phyloP scores from a whole-genome alignment of 2,113 vertebrate genomes.

The Conger conger region DNA sequence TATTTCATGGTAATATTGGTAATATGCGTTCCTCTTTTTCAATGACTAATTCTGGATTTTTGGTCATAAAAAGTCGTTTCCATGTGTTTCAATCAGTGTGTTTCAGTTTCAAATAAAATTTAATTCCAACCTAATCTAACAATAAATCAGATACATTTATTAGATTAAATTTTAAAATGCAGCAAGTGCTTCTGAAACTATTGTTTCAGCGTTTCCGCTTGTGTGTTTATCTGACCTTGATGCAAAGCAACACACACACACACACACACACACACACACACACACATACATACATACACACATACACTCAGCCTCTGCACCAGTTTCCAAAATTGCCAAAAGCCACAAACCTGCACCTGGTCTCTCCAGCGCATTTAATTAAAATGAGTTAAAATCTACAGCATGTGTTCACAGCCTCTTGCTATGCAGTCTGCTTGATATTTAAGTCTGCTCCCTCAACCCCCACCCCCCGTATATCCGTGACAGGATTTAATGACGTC shows the following conservation, averaged over 20 bases:
- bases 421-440: not conserved
- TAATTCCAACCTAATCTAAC: too few species aligned
- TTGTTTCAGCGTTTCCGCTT: not conserved
- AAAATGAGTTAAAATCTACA: slow-evolving; percentile 8
- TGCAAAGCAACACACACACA: not conserved
- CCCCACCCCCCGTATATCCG: not conserved
- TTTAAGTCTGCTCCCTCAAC: not conserved
- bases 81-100: too few species aligned
- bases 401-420: not conserved
- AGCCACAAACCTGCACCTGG: too few species aligned
- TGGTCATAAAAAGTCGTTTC: not conserved
- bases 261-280: not conserved
- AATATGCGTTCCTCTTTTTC: not conserved
- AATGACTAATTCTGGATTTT: not conserved
- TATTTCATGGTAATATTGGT: too few species aligned
- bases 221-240: not conserved
- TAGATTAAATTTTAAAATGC: not conserved
- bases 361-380: not conserved
- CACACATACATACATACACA: too few species aligned
- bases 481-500: slow-evolving; percentile 1
- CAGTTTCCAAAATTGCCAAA: too few species aligned
- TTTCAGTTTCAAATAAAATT: too few species aligned
- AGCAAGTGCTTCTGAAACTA: not conserved
- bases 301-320: not conserved
- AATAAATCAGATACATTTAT: too few species aligned